Base-by-base conservation (phyloP, 2,113 vertebrate species). In the Ammodytes dubius region DNA sequence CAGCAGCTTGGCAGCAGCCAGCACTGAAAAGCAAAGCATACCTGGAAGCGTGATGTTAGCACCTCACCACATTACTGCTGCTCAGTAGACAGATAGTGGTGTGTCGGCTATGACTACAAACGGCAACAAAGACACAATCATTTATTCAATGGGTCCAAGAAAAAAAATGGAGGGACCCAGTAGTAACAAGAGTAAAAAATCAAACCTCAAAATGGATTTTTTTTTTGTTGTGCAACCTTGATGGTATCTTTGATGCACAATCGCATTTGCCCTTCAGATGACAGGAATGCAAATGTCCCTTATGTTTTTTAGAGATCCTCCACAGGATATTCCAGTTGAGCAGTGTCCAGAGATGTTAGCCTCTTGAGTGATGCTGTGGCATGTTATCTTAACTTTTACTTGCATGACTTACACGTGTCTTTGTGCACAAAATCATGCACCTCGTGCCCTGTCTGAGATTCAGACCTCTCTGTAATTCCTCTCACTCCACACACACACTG, bases 391-490 rank as follows among this genome's bases (percentile, higher is more conserved):
- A 80, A 72, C 15, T 39, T 40, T 46, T 5, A 17, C 45, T 87
- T 52, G 54, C 14, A 12, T 56, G 47, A 77, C 13, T 4, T 8
- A 27, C 27, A 27, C 27, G 43, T 46, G 13, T 47, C 11, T 73
- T 57, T 42, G 50, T 2, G 1, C 52, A 75, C 11, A 73, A 65
- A 71, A 70, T 86, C 59, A 10, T 45, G 14, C 81, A 77, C 42
- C 59, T 10, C n/a, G n/a, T 50, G 27, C 27, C 27, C 27, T 2
- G 9, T 43, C 56, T 81, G 3, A 74, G 52, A 82, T 82, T 75
- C 74, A 77, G 70, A 74, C 50, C 68, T 82, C 65, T 81, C 79
- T 86, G 45, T 89, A 92, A 89, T 82, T 88, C 80, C 47, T 71
- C 61, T 71, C 68, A 78, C 63, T 82, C 71, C 82, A 82, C 75